Evolutionary conservation across 2,888 invertebrate species (phyloP), one percentile per base, ranked within the genome.

Genomic region (Dasypolia templi): DNA sequence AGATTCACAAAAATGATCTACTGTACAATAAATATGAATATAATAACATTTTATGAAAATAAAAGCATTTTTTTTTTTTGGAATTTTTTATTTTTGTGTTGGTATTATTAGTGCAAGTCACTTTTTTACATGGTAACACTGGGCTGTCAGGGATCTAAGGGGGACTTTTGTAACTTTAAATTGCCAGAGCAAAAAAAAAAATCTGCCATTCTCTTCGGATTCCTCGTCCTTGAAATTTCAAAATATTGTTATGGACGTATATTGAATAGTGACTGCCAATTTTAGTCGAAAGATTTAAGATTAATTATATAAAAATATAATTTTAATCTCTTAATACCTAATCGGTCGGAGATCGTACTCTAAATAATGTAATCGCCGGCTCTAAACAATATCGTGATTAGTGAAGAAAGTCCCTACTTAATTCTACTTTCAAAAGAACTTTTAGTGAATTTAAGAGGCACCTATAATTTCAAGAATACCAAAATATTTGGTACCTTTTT

Each of bases 271-370:
- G 64, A 75, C 49, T 69, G 56, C 58, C 61, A 68, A 83, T 69
- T 51, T 59, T 49, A 35, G 5, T 63, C 44, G 55, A 76, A 56
- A 42, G 29, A 39, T 55, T 75, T 63, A 53, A 49, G 53, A 73
- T 81, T 65, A 78, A 62, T 79, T 61, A 73, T 82, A 87, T 64
- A 82, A 79, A 86, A 84, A 82, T 81, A 83, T 76, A 73, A 77
- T 82, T 81, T 83, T 86, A 85, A 76, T 77, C 80, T 80, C 73
- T 74, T 82, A 83, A 59, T 66, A 73, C 75, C 82, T 87, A 91
- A 77, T 89, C 88, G 89, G 87, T 91, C 85, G 87, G 92, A 92
- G 92, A 92, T 92, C 92, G 89, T 90, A 90, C 74, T 65, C 86
- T 87, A 87, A 86, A 69, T 79, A 81, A 82, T 73, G 77, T 73